Base-by-base conservation (phyloP, 2,113 vertebrate species). In the Calyptommatus sinebrachiatus region DNA sequence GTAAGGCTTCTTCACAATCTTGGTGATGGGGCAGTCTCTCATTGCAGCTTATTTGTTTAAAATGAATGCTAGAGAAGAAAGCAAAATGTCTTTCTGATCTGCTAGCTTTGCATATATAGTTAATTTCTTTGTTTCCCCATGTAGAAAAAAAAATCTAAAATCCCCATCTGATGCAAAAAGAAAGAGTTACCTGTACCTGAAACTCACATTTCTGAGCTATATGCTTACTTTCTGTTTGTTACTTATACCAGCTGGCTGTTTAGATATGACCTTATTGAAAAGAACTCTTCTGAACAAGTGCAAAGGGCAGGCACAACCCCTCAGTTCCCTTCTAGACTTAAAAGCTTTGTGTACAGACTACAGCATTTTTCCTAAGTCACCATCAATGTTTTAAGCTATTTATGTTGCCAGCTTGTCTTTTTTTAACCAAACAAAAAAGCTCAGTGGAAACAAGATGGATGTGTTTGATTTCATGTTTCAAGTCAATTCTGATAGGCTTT, bases 401-500 rank as follows among this genome's bases (percentile, higher is more conserved):
- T 48, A 28, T 60, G 46, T 71, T 76, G 79, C n/a, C 4, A 7
- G 11, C 4, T 84, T 61, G 74, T 75, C 82, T 72, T 26, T 11
- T 78, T 84, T 84, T 78, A 41, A 69, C 29, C 18, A 53, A 41
- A 41, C 21, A 81, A 53, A 73, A 84, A 41, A 90, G 77, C 68
- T 60, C 86, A 29, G 53, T 74, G 26, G 24, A 82, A 89, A 84
- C 68, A 88, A 83, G 68, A 84, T 74, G 87, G 82, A 81, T 84
- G 85, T 48, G 79, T 78, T 77, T 88, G 77, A 67, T 74, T 86
- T 82, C 87, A 87, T 89, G 76, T 90, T 82, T 89, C 81, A 84
- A 83, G 79, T 87, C 85, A 82, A 85, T 81, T 88, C 83, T 89
- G 84, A 88, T 79, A 86, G 89, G 84, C 88, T 84, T 92, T 90